Conservation (phyloP, 2,113 vertebrate genomes). For the Gallinago undulata region DNA sequence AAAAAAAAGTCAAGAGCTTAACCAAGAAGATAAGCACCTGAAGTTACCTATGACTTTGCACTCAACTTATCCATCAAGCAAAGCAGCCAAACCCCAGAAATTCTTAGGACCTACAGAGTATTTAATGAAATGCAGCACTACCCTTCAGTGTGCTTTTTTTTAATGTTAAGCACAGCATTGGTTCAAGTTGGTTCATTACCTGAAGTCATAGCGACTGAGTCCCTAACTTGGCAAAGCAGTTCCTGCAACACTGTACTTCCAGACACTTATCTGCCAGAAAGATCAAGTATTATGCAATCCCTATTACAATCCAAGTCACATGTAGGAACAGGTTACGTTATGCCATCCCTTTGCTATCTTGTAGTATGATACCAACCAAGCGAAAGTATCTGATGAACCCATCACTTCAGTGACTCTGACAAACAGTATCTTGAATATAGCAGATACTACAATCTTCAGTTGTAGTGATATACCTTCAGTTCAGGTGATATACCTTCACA, state of each 20-base stretch:
- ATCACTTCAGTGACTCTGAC: background rate
- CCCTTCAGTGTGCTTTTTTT: background rate
- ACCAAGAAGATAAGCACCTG: background rate
- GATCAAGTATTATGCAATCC: constrained; percentile 19
- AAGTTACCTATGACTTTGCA: background rate
- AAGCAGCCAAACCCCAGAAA: background rate
- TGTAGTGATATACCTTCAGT: background rate
- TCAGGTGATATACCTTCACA: constrained; percentile 1
- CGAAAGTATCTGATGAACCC: background rate
- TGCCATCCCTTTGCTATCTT: background rate
- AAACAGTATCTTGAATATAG: background rate
- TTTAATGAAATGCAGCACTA: background rate
- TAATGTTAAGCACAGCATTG: background rate
- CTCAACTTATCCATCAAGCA: background rate
- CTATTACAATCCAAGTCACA: constrained; percentile 5
- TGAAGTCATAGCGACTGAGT: background rate
- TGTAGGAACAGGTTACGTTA: background rate
- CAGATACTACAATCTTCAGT: background rate
- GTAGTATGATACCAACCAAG: background rate
- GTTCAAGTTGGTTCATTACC: constrained; percentile 16
- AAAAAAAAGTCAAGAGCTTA: constrained; percentile 16
- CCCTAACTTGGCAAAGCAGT: constrained; percentile 25
- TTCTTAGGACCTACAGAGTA: background rate
- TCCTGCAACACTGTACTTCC: background rate
- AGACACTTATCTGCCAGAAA: constrained; percentile 12